Conservation (phyloP, 2,113 vertebrate species). For the Rhabdomys dilectus region DNA sequence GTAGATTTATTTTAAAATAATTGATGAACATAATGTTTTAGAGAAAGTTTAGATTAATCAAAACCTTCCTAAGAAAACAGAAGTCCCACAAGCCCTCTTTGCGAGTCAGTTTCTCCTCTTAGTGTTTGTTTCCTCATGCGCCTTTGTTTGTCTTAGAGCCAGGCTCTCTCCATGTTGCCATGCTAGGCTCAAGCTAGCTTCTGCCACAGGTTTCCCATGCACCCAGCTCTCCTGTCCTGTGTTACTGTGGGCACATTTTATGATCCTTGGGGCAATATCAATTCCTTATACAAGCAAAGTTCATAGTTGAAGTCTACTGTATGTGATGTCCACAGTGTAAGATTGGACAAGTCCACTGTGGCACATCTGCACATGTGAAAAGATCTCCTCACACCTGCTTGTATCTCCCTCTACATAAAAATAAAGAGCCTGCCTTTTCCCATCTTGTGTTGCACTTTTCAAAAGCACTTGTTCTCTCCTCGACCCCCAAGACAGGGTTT, state of each 20-base stretch:
- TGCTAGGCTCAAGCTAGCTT: background rate
- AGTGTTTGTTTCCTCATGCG: background rate
- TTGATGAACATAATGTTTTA: background rate
- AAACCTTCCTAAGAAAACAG: conserved; percentile 30
- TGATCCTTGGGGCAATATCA: background rate
- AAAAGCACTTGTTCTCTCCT: background rate
- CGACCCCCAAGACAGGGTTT: background rate
- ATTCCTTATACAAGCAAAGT: background rate
- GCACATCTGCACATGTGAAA: background rate
- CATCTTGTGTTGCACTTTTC: conserved; percentile 7
- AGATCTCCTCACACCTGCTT: background rate
- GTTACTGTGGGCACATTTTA: conserved; percentile 15
- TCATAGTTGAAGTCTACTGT: background rate
- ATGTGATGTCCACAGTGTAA: background rate
- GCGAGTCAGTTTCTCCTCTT: background rate
- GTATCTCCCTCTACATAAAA: background rate
- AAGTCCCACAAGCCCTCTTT: background rate
- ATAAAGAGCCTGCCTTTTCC: conserved; percentile 8
- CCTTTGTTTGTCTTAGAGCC: background rate
- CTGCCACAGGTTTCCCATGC: background rate
- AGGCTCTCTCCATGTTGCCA: background rate
- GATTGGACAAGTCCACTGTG: background rate
- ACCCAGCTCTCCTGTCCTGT: background rate
- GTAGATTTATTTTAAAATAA: background rate
- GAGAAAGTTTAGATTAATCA: conserved; percentile 10